Percentiles rank a stretch among this genome's conserved stretches.
Conservation (phyloP, 1,140 invertebrate genomes). For the Formica selysi region DNA sequence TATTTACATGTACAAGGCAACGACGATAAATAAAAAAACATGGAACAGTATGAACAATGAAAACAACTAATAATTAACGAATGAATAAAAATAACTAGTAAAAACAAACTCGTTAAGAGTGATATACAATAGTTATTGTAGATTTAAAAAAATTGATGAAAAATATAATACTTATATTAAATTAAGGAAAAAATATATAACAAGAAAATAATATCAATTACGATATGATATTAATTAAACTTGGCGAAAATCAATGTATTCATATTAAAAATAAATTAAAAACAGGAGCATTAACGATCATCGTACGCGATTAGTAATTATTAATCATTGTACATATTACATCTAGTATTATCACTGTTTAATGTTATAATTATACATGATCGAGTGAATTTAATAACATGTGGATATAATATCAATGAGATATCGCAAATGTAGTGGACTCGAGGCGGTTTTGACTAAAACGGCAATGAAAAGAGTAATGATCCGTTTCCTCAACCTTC, state of each 20-base stretch:
- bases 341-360: background rate
- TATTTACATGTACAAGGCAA: background rate
- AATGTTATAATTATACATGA: background rate
- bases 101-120: background rate
- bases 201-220: background rate
- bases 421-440: conserved; percentile 1
- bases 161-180: background rate
- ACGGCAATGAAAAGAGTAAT: conserved; percentile 30
- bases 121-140: no score
- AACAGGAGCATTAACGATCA: background rate
- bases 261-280: background rate
- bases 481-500: conserved; percentile 15
- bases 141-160: background rate
- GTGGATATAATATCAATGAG: background rate
- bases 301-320: conserved; percentile 1
- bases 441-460: background rate
- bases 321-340: background rate
- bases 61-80: background rate
- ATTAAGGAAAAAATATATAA: background rate
- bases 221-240: conserved; percentile 17
- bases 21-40: background rate
- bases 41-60: background rate
- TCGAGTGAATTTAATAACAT: conserved; percentile 5
- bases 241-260: background rate
- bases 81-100: background rate